Evolutionary conservation across 2,113 vertebrate genomes (phyloP).

Genomic region (Gnathonemus longibarbis): DNA sequence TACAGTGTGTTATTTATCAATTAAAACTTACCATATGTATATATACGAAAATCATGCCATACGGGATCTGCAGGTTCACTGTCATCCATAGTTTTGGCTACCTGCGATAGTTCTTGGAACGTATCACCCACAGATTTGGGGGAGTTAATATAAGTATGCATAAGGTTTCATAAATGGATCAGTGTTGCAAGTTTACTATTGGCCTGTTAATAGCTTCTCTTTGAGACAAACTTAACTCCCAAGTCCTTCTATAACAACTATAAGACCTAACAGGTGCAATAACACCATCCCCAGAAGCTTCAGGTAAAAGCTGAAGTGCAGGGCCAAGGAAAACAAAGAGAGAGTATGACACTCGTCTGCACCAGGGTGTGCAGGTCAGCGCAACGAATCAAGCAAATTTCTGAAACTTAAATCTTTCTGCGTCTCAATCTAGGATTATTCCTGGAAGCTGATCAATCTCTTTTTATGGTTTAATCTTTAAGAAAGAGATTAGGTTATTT

Average conservation of each 20-base stretch:
- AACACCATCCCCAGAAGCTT: not conserved
- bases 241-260: not conserved
- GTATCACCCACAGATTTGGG: not conserved
- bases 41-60: not conserved
- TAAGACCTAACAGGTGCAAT: not conserved
- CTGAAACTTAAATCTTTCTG: slow-evolving; percentile 52
- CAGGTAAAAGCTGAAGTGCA: not conserved
- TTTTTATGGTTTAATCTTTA: slow-evolving; percentile 68
- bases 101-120: not conserved
- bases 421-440: slow-evolving; percentile 63
- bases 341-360: slow-evolving; percentile 6
- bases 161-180: not conserved
- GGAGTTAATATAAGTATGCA: not conserved
- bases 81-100: not conserved
- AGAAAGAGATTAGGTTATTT: slow-evolving; percentile 69
- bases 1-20: not conserved
- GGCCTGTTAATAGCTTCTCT: not conserved
- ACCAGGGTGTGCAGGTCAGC: slow-evolving; percentile 35
- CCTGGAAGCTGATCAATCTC: slow-evolving; percentile 56
- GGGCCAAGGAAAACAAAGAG: not conserved
- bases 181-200: not conserved
- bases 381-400: slow-evolving; percentile 49
- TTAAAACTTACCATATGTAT: not conserved
- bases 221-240: not conserved
- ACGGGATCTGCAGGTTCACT: not conserved